phyloP scores from a whole-genome alignment of 1,140 invertebrate genomes.

The Cyrtorhinus lividipennis region DNA sequence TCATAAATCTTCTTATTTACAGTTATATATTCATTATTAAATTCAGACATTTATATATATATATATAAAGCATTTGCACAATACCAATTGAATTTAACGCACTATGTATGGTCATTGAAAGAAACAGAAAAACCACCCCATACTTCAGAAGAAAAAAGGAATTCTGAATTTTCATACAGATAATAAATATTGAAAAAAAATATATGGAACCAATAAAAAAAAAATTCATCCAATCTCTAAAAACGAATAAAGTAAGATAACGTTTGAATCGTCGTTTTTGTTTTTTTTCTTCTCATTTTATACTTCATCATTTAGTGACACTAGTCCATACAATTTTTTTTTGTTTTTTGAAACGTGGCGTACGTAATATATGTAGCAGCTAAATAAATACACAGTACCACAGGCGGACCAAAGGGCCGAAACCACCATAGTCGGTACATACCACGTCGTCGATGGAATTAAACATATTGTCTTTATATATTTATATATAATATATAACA shows the following conservation, averaged over 20 bases:
- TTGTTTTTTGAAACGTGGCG: not conserved
- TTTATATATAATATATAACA: slow-evolving; percentile 14
- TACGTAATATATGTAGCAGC: slow-evolving; percentile 14
- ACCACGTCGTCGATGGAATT: slow-evolving; percentile 17
- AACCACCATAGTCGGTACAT: not conserved
- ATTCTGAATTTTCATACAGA: slow-evolving; percentile 6
- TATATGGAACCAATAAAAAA: slow-evolving; percentile 1
- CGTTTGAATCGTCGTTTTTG: slow-evolving; percentile 1
- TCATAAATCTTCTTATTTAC: slow-evolving; percentile 21
- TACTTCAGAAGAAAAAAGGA: not conserved
- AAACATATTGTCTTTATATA: slow-evolving; percentile 21
- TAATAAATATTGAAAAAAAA: slow-evolving; percentile 11
- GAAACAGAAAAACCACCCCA: slow-evolving; percentile 1
- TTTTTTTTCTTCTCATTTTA: slow-evolving; percentile 13
- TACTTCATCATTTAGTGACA: slow-evolving; percentile 10
- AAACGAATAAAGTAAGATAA: not conserved
- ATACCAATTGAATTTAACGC: slow-evolving; percentile 19
- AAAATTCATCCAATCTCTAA: not conserved
- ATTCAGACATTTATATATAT: slow-evolving; percentile 20
- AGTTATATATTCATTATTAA: slow-evolving; percentile 20
- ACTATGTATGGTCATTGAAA: not conserved
- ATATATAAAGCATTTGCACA: slow-evolving; percentile 24
- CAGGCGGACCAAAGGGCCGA: too few relatives aligned
- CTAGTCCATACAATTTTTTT: not conserved
- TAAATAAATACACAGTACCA: slow-evolving; percentile 21